phyloP scores from a whole-genome alignment of 2,888 invertebrate species.

The Drosophila quinaria region DNA sequence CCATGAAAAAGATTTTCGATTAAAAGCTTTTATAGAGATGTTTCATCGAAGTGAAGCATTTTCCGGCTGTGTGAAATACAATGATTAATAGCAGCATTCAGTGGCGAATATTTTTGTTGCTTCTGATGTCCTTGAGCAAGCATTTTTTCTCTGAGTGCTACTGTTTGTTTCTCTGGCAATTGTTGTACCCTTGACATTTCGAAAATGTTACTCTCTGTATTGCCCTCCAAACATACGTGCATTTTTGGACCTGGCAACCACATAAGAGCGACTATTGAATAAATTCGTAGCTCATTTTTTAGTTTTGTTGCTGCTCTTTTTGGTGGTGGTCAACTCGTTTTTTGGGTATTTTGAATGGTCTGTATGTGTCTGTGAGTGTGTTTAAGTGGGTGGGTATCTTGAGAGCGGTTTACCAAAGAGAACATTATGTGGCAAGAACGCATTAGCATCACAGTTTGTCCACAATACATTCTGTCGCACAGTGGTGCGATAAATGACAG shows the following conservation, averaged over 20 bases:
- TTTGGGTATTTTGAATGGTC: constrained; percentile 16
- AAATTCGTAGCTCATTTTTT: constrained; percentile 29
- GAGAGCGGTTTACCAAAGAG: constrained; percentile 34
- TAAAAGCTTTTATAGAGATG: background rate
- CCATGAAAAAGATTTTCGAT: background rate
- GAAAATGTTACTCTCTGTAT: constrained; percentile 38
- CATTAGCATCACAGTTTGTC: constrained; percentile 26
- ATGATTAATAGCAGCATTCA: background rate
- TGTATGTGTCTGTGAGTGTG: background rate
- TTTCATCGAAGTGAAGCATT: background rate
- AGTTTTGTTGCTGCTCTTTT: constrained; percentile 22
- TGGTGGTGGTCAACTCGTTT: constrained; percentile 29
- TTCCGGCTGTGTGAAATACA: background rate
- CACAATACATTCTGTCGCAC: constrained; percentile 11
- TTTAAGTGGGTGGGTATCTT: constrained; percentile 1
- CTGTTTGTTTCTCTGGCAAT: constrained; percentile 18
- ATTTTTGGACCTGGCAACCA: constrained; percentile 31
- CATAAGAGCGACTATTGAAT: constrained; percentile 25
- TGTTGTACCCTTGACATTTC: constrained; percentile 76
- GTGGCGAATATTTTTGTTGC: background rate
- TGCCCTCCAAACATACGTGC: constrained; percentile 43
- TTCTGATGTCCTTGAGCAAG: constrained; percentile 40
- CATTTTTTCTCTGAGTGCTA: constrained; percentile 7
- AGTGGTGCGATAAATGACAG: constrained; percentile 39
- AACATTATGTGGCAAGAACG: constrained; percentile 50